These are phyloP conservation scores for Dermatemys mawii DNA, from an alignment of 2,113 vertebrate genomes.

Conservation along the genomic window DNA sequence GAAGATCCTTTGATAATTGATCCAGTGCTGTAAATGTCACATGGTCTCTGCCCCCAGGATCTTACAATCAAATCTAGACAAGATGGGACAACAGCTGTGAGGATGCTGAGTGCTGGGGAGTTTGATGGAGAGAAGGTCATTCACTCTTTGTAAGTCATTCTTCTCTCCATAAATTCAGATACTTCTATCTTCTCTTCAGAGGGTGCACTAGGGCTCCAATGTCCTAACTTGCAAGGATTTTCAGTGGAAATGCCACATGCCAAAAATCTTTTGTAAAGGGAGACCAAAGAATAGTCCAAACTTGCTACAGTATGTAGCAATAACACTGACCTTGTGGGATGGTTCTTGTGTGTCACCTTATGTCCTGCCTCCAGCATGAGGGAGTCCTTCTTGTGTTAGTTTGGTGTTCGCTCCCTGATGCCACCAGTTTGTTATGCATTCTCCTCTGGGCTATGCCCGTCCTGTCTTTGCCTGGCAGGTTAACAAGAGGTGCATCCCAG, in stretches of 20 bases:
- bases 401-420: no score
- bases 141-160: background rate
- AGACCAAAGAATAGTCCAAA: background rate
- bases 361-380: no score
- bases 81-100: background rate
- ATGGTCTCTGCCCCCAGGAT: background rate
- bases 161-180: background rate
- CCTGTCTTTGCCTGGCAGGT: no score
- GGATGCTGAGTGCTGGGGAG: background rate
- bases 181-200: background rate
- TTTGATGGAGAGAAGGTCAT: background rate
- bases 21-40: background rate
- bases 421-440: no score
- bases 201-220: background rate
- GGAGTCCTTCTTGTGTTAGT: no score
- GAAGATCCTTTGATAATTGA: background rate
- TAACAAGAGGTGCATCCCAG: no score
- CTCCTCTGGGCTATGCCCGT: no score
- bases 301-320: background rate
- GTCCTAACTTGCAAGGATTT: background rate
- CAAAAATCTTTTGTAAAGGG: background rate
- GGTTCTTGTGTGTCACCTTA: background rate
- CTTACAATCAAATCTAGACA: background rate
- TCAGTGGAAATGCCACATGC: background rate
- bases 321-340: background rate